Evolutionary conservation across 2,113 vertebrate genomes (phyloP), one percentile per base, ranked within the genome.

Genomic region (Blennius ocellaris): DNA sequence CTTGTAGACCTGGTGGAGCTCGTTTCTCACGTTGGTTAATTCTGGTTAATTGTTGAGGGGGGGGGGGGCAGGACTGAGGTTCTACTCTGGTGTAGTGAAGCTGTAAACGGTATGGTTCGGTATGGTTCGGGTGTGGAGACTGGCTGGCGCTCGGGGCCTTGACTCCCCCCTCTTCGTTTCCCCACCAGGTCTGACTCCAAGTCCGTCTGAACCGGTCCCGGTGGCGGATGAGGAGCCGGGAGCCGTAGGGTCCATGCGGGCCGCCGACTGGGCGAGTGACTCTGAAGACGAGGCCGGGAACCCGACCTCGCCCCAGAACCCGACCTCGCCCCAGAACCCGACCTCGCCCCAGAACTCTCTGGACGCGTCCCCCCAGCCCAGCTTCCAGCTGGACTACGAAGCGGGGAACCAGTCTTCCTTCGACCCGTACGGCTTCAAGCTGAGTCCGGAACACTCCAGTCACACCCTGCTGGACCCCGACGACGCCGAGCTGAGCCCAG

Each of bases 341-440:
- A 15, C 48, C 1, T 49, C 50, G 21, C 48, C 74, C 7, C 80
- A 75, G 41, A 75, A 78, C 52, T 80, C 69, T 1, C 9, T 44
- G 0, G 82, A 78, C 39, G 12, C 52, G 38, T 59, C 50, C 5
- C 58, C 37, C 12, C 75, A 79, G 15, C 41, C 71, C 0, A 79
- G 80, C 66, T 88, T 84, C 69, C 89, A 90, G 6, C 11, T 91
- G 17, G 82, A 59, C 79, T 92, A 84, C 55, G 81, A 85, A 67
- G 39, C 62, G 8, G 62, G 48, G 11, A 78, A 79, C 64, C 89
- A 88, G 66, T 82, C 90, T 61, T 93, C 83, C 54, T 93, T 84
- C 39, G 91, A 93, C 56, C 90, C 90, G 9, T 93, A 93, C 3
- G 92, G 92, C 8, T 93, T 93, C n/a, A 93, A 93, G 78, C 88